A percentile compares a stretch with the other conserved stretches of the same genome.
phyloP scores from a whole-genome alignment of 1,140 invertebrate species.

The Pentalonia nigronervosa region DNA sequence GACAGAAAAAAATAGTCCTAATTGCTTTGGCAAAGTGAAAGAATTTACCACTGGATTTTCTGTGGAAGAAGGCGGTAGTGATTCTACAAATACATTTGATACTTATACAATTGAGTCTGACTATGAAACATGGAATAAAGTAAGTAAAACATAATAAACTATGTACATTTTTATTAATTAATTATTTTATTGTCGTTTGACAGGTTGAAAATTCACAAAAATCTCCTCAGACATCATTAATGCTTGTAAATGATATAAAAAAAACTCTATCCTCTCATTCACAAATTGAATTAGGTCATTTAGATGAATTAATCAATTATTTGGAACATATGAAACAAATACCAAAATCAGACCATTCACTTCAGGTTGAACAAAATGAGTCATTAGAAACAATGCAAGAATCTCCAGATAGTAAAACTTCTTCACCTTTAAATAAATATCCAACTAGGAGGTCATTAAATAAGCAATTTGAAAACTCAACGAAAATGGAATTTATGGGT shows the following conservation, averaged over 20 bases:
- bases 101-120: constrained; percentile 52
- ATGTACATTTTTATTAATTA: neutral
- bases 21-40: constrained; percentile 53
- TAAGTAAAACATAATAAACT: neutral
- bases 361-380: neutral
- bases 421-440: constrained; percentile 43
- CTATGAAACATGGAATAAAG: constrained; percentile 27
- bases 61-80: neutral
- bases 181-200: neutral
- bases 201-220: neutral
- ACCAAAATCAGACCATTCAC: neutral
- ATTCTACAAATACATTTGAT: constrained; percentile 30
- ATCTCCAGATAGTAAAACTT: neutral
- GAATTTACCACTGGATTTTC: neutral
- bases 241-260: constrained; percentile 36
- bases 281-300: neutral
- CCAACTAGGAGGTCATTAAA: constrained; percentile 27
- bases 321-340: constrained; percentile 17
- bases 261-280: constrained; percentile 3
- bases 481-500: neutral
- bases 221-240: neutral
- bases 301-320: constrained; percentile 48
- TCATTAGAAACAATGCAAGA: neutral
- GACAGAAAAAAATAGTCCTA: constrained; percentile 50
- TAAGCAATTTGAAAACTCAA: constrained; percentile 45